Evolutionary conservation across 2,797 vertebrate genomes (phyloP).

Genomic region (Petrocephalus schoutedeni): DNA sequence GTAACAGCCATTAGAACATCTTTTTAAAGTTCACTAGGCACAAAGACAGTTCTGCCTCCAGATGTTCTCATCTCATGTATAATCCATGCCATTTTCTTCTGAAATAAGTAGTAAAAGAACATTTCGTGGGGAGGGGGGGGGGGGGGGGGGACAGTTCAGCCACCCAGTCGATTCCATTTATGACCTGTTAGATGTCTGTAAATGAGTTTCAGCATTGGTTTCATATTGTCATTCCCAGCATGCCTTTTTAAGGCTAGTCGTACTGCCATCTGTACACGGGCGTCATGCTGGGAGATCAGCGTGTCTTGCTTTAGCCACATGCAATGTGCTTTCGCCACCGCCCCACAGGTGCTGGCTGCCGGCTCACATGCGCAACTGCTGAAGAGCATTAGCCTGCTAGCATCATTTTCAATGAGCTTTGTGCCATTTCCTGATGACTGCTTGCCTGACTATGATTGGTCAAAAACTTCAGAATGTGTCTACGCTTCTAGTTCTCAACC

Average conservation of each 20-base stretch:
- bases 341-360: not conserved
- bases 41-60: not conserved
- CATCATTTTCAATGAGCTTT: not conserved
- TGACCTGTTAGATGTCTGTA: not conserved
- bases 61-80: not conserved
- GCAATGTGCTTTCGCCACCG: not conserved
- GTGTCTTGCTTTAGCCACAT: not conserved
- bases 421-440: not conserved
- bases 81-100: not conserved
- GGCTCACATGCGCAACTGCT: not conserved
- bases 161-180: not conserved
- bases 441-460: not conserved
- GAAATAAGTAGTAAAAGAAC: not conserved
- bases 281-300: conserved; percentile 5
- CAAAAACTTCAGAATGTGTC: not conserved
- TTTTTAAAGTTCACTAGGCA: not conserved
- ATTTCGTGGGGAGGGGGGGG: too few species aligned
- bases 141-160: not conserved
- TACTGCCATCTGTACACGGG: conserved; percentile 4
- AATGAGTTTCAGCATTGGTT: not conserved
- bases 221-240: not conserved
- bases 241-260: not conserved
- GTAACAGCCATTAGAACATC: not conserved
- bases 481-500: not conserved
- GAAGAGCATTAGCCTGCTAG: not conserved